Evolutionary conservation across 2,113 vertebrate species (phyloP), one percentile per base, ranked within the genome.

Genomic region (Crotalus helleri): DNA sequence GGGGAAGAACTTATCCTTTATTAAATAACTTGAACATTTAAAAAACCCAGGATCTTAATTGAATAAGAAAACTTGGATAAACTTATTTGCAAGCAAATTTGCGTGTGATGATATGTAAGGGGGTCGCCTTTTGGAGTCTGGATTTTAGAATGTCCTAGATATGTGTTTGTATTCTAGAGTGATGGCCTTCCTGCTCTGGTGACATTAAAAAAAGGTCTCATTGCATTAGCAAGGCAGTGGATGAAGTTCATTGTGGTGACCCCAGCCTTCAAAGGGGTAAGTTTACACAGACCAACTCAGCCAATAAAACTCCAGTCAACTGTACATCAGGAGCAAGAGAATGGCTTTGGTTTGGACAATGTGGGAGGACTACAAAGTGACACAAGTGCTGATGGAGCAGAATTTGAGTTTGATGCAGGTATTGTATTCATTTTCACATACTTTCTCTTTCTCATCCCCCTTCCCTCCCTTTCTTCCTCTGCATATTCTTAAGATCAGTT

Each of bases 201-300:
- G 49, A 99, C 99, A 26, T 97, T 99, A 86, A 99, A 99, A 96
- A 99, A 99, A 95, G 99, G 99, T 51, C 97, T 99, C 21, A 99
- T 99, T 91, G 99, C 99, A 59, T 95, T 99, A 96, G 99, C 99
- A 39, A 97, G 99, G 89, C 99, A 99, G 15, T 99, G 99, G 99
- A 99, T 99, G 99, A 99, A 99, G 96, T 99, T 99, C 96, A 99
- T 99, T 51, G 99, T 99, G 90, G 99, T 99, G 54, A 99, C 99
- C 12, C 99, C 99, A 91, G 98, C 99, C 85, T 99, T 99, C 95
- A 99, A 99, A 96, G 99, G 98, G 49, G 98, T 99, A 51, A 98
- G 99, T 91, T 96, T 99, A 93, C 98, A 99, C 69, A 97, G 98
- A 59, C 99, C 99, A 86, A 90, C 98, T 91, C 98, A 98, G 95